Base-by-base conservation (phyloP, 2,113 vertebrate species). In the Misgurnus mizolepis region DNA sequence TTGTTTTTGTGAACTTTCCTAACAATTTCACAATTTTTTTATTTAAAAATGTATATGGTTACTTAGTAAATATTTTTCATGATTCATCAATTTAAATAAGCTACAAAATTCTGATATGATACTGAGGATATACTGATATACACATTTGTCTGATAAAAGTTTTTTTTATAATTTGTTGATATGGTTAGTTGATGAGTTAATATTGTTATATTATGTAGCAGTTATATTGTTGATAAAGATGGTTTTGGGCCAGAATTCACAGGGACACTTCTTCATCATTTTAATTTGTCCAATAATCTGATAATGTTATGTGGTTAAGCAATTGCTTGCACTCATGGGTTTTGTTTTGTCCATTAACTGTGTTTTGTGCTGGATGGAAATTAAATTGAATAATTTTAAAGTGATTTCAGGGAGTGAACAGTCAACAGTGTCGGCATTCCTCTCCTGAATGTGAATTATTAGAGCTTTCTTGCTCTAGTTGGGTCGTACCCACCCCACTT, bases 391-490 rank as follows among this genome's bases (percentile, higher is more conserved):
- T 50, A 4, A 68, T 64, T 65, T 61, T 39, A 22, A 27, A 66
- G 39, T 22, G 41, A 58, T 68, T 62, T 17, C 41, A 67, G 79
- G 58, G 66, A 82, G 70, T 65, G 34, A 56, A 11, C 45, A 45
- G 68, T 58, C n/a, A 40, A 61, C 49, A 58, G 49, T 12, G 39
- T 50, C 75, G 67, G 18, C 76, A 85, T 85, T 81, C 79, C 77
- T 74, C 60, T 27, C 6, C 7, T 67, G 17, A 17, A 61, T 72
- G 82, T 76, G 62, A 85, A 84, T 66, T 18, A 84, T 66, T 18
- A 22, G 17, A 39, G 22, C 14, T 76, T 53, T 76, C 47, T 68
- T 43, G 56, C 56, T 40, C 50, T 27, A 34, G 77, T 73, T 47
- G 17, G 60, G 61, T 79, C 22, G 18, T 10, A 6, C 27, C 18